phyloP scores from a whole-genome alignment of 1,140 invertebrate species.

The Stenopsyche tienmushanensis region DNA sequence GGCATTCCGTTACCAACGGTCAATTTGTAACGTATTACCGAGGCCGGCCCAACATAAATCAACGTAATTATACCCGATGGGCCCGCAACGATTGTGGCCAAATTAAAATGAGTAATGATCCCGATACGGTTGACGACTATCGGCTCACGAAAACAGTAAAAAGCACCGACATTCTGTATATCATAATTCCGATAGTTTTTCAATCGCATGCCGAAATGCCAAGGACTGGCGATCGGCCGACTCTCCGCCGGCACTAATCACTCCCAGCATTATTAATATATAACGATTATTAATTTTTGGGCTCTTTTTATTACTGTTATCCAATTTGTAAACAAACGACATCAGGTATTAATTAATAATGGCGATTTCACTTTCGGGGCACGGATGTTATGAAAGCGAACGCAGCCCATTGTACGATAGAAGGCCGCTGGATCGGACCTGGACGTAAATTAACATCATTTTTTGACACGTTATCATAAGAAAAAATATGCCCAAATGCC shows the following conservation, averaged over 20 bases:
- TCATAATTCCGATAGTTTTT: conserved; percentile 5
- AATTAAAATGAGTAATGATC: conserved; percentile 31
- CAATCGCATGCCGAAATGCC: conserved; percentile 13
- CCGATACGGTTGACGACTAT: neutral
- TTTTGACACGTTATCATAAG: too few relatives aligned
- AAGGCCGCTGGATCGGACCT: too few relatives aligned
- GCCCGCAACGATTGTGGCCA: conserved; percentile 29
- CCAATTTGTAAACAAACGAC: neutral
- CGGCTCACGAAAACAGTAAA: neutral
- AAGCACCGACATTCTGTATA: conserved; percentile 1
- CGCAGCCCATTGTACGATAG: neutral
- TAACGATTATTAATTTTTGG: neutral
- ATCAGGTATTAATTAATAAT: neutral
- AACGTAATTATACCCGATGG: conserved; percentile 30
- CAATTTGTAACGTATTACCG: conserved; percentile 30
- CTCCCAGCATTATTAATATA: neutral
- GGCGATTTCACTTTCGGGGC: neutral
- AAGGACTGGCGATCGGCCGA: conserved; percentile 10
- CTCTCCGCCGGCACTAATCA: conserved; percentile 15
- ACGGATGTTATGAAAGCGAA: too few relatives aligned
- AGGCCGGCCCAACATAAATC: conserved; percentile 21
- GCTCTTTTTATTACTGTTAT: conserved; percentile 1
- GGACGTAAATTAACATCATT: too few relatives aligned
- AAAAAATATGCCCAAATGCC: too few relatives aligned
- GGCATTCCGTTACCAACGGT: conserved; percentile 29